phyloP scores from a whole-genome alignment of 1,140 invertebrate genomes.

The Rhyacophila brunnea region DNA sequence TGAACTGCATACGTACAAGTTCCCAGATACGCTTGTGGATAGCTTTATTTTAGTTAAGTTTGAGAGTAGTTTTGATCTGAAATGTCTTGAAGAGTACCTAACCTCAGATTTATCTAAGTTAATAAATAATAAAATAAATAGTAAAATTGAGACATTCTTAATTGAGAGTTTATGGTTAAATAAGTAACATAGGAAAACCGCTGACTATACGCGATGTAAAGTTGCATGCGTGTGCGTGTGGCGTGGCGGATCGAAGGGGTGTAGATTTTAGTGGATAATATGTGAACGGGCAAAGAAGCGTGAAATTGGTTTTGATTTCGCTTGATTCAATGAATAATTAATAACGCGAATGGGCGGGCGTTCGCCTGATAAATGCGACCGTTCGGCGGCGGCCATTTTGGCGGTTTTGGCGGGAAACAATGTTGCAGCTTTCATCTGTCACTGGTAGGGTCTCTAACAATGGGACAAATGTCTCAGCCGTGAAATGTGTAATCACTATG shows the following conservation, averaged over 20 bases:
- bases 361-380: slow-evolving; percentile 18
- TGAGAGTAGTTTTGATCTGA: too few relatives aligned
- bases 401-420: background rate
- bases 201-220: background rate
- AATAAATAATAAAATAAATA: too few relatives aligned
- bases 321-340: slow-evolving; percentile 36
- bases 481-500: too few relatives aligned
- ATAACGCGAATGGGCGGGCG: slow-evolving; percentile 28
- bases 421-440: background rate
- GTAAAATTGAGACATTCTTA: too few relatives aligned
- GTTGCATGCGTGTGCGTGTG: background rate
- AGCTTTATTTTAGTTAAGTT: too few relatives aligned
- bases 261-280: slow-evolving; percentile 29
- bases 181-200: background rate
- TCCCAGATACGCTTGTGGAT: too few relatives aligned
- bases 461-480: too few relatives aligned
- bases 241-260: background rate
- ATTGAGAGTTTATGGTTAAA: too few relatives aligned
- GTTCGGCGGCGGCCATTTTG: slow-evolving; percentile 16
- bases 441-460: too few relatives aligned
- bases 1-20: too few relatives aligned
- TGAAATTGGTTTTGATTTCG: slow-evolving; percentile 36
- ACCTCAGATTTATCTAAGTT: too few relatives aligned
- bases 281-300: slow-evolving; percentile 32
- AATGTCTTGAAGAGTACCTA: too few relatives aligned